phyloP scores from a whole-genome alignment of 2,113 vertebrate species.

The Oncorhynchus tshawytscha region DNA sequence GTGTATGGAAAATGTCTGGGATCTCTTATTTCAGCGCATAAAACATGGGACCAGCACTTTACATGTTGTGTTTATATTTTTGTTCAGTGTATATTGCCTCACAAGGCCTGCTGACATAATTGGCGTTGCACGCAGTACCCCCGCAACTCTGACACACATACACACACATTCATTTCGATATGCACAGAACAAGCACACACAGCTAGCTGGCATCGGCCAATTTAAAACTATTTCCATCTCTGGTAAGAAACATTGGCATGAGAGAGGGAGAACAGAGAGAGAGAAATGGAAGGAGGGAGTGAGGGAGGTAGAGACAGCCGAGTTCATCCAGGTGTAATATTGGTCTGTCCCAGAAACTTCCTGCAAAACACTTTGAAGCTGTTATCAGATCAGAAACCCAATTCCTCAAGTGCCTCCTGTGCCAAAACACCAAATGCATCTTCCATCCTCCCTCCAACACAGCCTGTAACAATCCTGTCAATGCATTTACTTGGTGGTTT shows the following conservation, averaged over 20 bases:
- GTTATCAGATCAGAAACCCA: constrained; percentile 68
- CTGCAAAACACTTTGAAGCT: constrained; percentile 53
- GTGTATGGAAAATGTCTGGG: too few species aligned
- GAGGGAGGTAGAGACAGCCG: not conserved
- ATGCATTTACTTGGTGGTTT: constrained; percentile 49
- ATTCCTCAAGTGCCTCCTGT: constrained; percentile 65
- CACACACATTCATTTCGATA: not conserved
- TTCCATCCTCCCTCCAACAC: constrained; percentile 36
- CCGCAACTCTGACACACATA: not conserved
- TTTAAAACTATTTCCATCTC: constrained; percentile 11
- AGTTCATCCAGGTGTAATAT: constrained; percentile 66
- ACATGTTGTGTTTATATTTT: too few species aligned
- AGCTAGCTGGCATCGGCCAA: constrained; percentile 8
- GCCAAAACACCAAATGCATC: constrained; percentile 59
- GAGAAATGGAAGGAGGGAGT: not conserved
- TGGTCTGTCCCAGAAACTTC: constrained; percentile 65
- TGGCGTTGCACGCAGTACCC: constrained; percentile 27
- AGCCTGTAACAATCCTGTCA: constrained; percentile 39
- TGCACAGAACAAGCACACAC: not conserved
- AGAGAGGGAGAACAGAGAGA: not conserved
- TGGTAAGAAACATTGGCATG: constrained; percentile 25
- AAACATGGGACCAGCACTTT: too few species aligned
- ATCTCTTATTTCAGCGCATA: too few species aligned
- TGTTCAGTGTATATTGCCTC: too few species aligned
- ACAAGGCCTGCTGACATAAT: constrained; percentile 48